Percentiles rank a stretch among this genome's conserved stretches.
These are phyloP conservation scores for Spodoptera picta DNA, from an alignment of 2,888 invertebrate genomes.

Conservation along the genomic window DNA sequence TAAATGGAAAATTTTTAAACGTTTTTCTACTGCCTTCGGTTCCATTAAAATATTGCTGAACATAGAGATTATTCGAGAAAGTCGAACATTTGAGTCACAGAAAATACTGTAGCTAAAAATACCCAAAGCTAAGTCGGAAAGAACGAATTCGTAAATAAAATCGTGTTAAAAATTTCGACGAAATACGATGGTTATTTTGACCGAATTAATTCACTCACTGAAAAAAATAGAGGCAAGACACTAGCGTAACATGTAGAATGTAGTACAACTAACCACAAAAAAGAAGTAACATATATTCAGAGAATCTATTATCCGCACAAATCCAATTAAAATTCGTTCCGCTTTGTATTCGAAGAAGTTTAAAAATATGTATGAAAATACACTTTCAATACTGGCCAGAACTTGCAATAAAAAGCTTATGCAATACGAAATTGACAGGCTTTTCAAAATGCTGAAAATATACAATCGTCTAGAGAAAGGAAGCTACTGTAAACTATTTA, in stretches of 20 bases:
- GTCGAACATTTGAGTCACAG: too few species aligned
- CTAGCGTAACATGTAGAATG: too few species aligned
- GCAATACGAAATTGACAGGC: slow-evolving; percentile 32
- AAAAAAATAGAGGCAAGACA: too few species aligned
- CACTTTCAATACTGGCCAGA: slow-evolving; percentile 21
- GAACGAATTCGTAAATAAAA: too few species aligned
- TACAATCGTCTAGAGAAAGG: slow-evolving; percentile 29
- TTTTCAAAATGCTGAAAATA: slow-evolving; percentile 38
- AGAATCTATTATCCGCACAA: too few species aligned
- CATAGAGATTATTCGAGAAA: background rate
- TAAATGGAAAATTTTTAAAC: slow-evolving; percentile 21
- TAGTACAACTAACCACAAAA: too few species aligned
- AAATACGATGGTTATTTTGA: too few species aligned
- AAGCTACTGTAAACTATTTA: slow-evolving; percentile 49
- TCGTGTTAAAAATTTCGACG: too few species aligned
- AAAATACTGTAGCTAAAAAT: too few species aligned
- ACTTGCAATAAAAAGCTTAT: slow-evolving; percentile 23
- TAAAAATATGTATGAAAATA: slow-evolving; percentile 10
- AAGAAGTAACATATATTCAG: too few species aligned
- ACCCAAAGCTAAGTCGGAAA: too few species aligned
- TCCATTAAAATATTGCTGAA: slow-evolving; percentile 5
- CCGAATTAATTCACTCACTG: too few species aligned
- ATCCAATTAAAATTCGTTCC: background rate
- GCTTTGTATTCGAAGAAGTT: slow-evolving; percentile 10
- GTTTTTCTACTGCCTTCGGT: background rate